Conservation (phyloP, 2,113 vertebrate species). For the Dipodomys spectabilis region DNA sequence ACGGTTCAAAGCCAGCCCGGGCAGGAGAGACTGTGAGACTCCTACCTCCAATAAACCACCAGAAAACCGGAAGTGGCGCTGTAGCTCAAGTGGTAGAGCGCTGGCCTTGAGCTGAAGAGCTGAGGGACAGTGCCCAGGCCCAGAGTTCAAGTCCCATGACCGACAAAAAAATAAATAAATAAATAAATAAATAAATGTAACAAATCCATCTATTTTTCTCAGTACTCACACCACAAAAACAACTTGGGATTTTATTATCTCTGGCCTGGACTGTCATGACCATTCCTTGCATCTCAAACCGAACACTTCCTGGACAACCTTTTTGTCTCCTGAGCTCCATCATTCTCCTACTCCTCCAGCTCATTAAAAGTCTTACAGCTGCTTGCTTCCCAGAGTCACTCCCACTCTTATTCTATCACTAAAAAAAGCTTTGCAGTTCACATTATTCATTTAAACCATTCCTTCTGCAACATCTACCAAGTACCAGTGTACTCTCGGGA, state of each 20-base stretch:
- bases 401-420: not conserved
- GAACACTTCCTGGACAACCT: constrained; percentile 7
- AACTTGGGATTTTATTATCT: not conserved
- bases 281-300: not conserved
- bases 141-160: too few relatives aligned
- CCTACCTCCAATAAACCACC: too few relatives aligned
- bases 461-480: constrained; percentile 3
- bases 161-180: too few relatives aligned
- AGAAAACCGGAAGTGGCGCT: too few relatives aligned
- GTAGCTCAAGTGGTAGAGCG: too few relatives aligned
- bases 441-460: constrained; percentile 6
- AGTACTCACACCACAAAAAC: not conserved
- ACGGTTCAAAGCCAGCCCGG: too few relatives aligned
- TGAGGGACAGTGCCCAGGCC: too few relatives aligned
- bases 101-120: too few relatives aligned
- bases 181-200: too few relatives aligned
- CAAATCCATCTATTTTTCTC: constrained; percentile 50
- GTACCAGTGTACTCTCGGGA: not conserved
- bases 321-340: not conserved
- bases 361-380: not conserved
- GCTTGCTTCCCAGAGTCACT: not conserved
- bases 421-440: constrained; percentile 31
- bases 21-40: too few relatives aligned
- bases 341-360: constrained; percentile 17
- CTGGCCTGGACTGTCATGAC: not conserved